Evolutionary conservation across 2,797 vertebrate genomes (phyloP), one percentile per base, ranked within the genome.

Genomic region (Gobio occitaniae): DNA sequence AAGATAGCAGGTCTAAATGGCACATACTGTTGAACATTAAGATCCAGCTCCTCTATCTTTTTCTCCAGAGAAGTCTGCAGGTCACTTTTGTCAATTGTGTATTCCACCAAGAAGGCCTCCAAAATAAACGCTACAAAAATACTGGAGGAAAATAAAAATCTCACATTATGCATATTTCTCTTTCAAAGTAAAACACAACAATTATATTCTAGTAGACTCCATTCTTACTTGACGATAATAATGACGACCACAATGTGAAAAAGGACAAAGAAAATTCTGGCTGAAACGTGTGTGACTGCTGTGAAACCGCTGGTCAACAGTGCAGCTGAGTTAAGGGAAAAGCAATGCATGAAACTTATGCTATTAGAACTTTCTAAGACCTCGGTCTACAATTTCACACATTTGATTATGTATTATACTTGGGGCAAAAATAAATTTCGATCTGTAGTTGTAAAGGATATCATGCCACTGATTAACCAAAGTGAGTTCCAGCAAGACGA

Each of bases 391-490:
- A n/a, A 19, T 75, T 75, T 75, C 56, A 65, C 29, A 50, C 29
- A 68, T 38, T 19, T 17, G 13, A 29, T 15, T 5, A 61, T 25
- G 19, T 19, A 54, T 82, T 50, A 84, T 70, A 21, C 32, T 63
- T n/a, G 21, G 21, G 48, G 76, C 63, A 76, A 29, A 68, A 41
- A 82, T 12, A 11, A 1, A 41, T 50, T 61, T 32, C 16, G 4
- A 63, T 63, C 38, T 65, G 16, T 44, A 3, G 2, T 75, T 15
- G 4, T 25, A 90, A 95, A 98, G 97, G 97, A 98, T 98, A 99
- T 98, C 92, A 0, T 98, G 97, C 98, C 98, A 98, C 91, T 98
- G 97, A 93, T 99, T 99, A 87, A 99, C 97, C 63, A 98, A 96
- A 0, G 97, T 99, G 84, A 99, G 96, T 92, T 99, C 97, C 91